Conservation (phyloP, 2,797 vertebrate genomes). For the Melanitta fusca region DNA sequence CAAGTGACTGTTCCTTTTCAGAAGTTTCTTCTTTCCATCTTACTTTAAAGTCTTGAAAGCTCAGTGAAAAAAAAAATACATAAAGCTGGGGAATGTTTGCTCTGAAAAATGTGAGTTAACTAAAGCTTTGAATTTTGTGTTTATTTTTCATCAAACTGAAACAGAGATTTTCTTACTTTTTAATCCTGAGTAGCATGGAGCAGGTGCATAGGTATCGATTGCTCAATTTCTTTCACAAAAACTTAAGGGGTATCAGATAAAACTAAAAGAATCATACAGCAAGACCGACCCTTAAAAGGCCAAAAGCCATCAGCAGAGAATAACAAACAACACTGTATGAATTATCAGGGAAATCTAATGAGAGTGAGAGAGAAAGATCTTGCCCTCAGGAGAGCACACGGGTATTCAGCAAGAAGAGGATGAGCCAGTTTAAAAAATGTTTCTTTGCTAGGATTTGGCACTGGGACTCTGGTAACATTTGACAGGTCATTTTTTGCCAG, state of each 20-base stretch:
- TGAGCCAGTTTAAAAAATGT: neutral
- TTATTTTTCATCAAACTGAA: neutral
- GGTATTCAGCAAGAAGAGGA: neutral
- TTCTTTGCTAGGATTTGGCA: neutral
- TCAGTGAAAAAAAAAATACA: neutral
- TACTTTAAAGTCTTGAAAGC: neutral
- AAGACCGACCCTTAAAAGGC: neutral
- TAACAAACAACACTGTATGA: neutral
- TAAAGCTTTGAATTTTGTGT: neutral
- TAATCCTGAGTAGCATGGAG: neutral
- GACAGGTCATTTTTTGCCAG: neutral
- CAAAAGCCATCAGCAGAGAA: neutral
- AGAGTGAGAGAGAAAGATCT: neutral
- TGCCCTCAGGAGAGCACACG: neutral
- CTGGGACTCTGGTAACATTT: neutral
- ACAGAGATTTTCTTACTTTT: neutral
- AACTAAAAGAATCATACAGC: neutral
- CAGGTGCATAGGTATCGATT: neutral
- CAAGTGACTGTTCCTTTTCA: neutral
- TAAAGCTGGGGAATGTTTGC: accelerated
- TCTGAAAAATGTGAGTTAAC: neutral
- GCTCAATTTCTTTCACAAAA: neutral
- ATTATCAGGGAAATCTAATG: neutral
- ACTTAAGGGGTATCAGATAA: neutral
- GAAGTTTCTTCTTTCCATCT: neutral